These are phyloP conservation scores for Euzophera pinguis DNA, from an alignment of 2,888 invertebrate species.

Conservation along the genomic window DNA sequence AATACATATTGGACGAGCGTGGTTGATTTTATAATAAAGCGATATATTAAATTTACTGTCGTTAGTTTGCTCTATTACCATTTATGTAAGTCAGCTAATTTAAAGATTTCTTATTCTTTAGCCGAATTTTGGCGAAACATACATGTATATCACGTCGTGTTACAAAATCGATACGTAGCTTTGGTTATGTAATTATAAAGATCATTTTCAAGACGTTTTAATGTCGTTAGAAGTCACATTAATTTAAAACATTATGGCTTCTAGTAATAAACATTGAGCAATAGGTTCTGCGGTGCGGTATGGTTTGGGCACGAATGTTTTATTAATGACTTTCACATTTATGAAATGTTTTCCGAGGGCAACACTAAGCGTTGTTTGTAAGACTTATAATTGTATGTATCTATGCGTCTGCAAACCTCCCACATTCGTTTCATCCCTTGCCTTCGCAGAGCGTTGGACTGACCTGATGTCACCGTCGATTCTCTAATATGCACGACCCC, in stretches of 20 bases:
- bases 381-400: no score
- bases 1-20: neutral
- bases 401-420: neutral
- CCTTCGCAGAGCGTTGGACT: neutral
- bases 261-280: neutral
- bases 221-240: slow-evolving; percentile 8
- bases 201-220: slow-evolving; percentile 11
- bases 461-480: slow-evolving; percentile 11
- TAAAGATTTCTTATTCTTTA: slow-evolving; percentile 1
- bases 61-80: slow-evolving; percentile 3
- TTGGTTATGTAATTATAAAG: slow-evolving; percentile 11
- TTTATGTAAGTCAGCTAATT: slow-evolving; percentile 8
- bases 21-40: slow-evolving; percentile 4
- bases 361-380: no score
- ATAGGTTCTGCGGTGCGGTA: slow-evolving; percentile 1
- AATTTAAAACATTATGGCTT: neutral
- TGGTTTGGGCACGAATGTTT: neutral
- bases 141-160: slow-evolving; percentile 3
- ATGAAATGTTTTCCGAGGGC: neutral
- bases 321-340: neutral
- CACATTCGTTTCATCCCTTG: neutral
- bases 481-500: slow-evolving; percentile 13
- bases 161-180: neutral
- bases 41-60: slow-evolving; percentile 1
- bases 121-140: slow-evolving; percentile 3